phyloP scores from a whole-genome alignment of 1,140 invertebrate genomes.

The Caerostris darwini region DNA sequence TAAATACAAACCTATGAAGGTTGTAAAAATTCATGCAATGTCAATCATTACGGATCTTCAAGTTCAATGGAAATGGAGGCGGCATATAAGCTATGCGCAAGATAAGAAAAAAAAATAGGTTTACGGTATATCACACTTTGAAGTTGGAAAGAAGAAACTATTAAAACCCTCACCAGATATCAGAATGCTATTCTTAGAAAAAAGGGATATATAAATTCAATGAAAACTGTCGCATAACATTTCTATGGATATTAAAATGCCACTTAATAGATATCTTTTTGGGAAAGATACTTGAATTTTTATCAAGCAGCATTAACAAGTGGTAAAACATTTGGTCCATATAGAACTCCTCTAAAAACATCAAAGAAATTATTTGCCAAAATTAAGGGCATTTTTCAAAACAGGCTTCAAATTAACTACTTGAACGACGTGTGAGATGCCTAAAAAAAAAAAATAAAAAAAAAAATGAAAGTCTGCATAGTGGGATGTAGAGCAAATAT shows the following conservation, averaged over 20 bases:
- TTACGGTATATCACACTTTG: not conserved
- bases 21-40: not conserved
- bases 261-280: not conserved
- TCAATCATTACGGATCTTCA: not conserved
- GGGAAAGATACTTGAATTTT: not conserved
- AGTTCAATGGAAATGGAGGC: not conserved
- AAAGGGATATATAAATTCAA: not conserved
- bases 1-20: not conserved
- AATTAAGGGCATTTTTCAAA: not conserved
- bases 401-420: not conserved
- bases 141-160: not conserved
- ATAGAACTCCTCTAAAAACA: not conserved
- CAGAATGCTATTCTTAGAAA: not conserved
- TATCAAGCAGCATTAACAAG: not conserved
- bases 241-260: not conserved
- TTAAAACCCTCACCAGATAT: not conserved
- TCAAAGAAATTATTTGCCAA: too few relatives aligned
- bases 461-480: not conserved
- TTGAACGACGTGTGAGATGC: not conserved
- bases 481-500: not conserved
- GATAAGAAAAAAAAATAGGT: not conserved
- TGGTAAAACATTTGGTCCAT: not conserved
- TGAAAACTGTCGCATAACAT: not conserved
- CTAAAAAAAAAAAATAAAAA: too few relatives aligned
- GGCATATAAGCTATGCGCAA: not conserved